phyloP scores from a whole-genome alignment of 2,113 vertebrate species.

The Neotoma lepida region DNA sequence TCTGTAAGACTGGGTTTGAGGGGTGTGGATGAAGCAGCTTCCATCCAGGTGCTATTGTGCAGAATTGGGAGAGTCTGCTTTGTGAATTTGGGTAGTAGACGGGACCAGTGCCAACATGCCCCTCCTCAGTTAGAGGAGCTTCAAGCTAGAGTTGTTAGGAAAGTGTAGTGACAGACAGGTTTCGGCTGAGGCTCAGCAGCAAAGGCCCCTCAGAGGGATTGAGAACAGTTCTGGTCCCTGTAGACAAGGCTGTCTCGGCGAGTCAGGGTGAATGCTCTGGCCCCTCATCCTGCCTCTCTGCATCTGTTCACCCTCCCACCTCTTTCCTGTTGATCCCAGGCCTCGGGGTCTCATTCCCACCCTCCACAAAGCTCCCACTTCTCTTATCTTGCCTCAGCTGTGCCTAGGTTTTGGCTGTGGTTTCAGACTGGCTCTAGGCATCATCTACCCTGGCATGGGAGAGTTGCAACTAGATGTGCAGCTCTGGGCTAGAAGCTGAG shows the following conservation, averaged over 20 bases:
- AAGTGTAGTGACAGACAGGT: neutral
- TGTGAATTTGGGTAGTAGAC: neutral
- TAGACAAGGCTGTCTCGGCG: neutral
- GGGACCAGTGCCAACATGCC: neutral
- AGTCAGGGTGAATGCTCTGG: neutral
- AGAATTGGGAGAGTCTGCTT: neutral
- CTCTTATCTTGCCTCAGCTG: neutral
- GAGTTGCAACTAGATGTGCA: neutral
- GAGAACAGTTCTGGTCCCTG: neutral
- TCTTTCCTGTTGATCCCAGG: neutral
- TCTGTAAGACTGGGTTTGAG: neutral
- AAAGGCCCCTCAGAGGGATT: neutral
- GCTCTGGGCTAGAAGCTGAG: neutral
- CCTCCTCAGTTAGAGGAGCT: neutral
- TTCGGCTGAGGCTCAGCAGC: neutral
- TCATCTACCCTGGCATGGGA: neutral
- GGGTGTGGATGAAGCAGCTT: neutral
- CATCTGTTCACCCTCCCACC: neutral
- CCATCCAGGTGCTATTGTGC: neutral
- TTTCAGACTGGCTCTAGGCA: neutral
- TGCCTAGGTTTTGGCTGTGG: constrained; percentile 1
- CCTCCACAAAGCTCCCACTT: neutral
- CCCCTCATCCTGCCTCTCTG: neutral
- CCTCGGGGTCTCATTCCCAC: neutral
- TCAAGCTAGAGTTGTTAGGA: neutral